These are phyloP conservation scores for Leucopsar rothschildi DNA, from an alignment of 2,113 vertebrate genomes.

Conservation along the genomic window DNA sequence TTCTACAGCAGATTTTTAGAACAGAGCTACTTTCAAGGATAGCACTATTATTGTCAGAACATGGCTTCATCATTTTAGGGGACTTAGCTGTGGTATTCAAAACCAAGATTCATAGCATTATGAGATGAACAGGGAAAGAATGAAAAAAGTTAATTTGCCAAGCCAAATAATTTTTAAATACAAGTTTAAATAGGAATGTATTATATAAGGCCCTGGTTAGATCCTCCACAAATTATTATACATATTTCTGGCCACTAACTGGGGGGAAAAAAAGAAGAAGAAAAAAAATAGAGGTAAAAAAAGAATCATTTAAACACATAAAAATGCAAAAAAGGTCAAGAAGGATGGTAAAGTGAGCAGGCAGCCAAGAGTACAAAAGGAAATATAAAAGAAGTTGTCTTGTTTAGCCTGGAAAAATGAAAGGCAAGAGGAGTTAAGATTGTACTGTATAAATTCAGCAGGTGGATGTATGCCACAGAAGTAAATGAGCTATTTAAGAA, in stretches of 20 bases:
- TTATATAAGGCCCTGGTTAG: background rate
- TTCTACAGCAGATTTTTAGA: background rate
- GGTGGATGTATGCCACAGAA: background rate
- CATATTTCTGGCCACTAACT: background rate
- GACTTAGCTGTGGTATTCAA: background rate
- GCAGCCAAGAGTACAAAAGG: background rate
- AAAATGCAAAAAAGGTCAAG: background rate
- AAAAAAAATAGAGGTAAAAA: background rate
- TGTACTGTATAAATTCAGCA: background rate
- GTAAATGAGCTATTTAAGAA: constrained; percentile 43
- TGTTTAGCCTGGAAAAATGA: constrained; percentile 17
- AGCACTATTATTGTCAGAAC: background rate
- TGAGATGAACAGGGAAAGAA: background rate
- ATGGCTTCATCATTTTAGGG: background rate
- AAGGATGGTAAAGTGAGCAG: background rate
- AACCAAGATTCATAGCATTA: background rate
- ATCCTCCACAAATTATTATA: background rate
- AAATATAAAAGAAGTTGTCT: background rate
- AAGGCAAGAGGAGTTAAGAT: background rate
- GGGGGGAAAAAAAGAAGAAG: background rate
- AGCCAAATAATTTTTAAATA: background rate
- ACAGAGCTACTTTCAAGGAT: background rate
- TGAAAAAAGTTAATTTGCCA: background rate
- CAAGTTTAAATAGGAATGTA: background rate
- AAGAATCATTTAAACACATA: background rate